Base-by-base conservation (phyloP, 2,113 vertebrate genomes). In the Strix uralensis region DNA sequence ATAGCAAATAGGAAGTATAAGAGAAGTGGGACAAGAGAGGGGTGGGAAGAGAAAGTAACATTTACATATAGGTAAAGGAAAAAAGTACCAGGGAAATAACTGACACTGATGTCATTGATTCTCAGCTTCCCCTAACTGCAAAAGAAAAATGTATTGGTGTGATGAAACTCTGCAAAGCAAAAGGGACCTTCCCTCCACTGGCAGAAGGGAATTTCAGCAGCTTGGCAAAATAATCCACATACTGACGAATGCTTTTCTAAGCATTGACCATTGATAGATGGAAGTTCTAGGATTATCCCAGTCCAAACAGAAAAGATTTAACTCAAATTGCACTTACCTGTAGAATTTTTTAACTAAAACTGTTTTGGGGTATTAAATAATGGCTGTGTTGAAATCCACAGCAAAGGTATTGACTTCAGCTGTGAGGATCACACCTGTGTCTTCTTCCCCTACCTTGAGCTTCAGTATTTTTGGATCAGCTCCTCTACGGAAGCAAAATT, bases 1-100 rank as follows among this genome's bases (percentile, higher is more conserved):
- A 23, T 38, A 81, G 49, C 17, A 95, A 82, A 67, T 87, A 67
- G 25, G 77, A 75, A 88, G n/a, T 36, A 20, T 3, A 80, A 71
- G 40, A 89, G 66, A 92, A 91, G 74, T 47, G 29, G 58, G 49
- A 90, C 2, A 17, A 78, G 77, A 93, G 77, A 44, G n/a, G 34
- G 18, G 18, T 86, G 78, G 54, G 85, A 94, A 91, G 49, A 88
- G 71, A 94, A 92, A 85, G 81, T 65, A 32, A 34, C 65, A 58
- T 90, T 93, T 88, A 63, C n/a, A 13, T 79, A n/a, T n/a, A 89
- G 59, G 63, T 86, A 65, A 58, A 87, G 81, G 71, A 42, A 86
- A 81, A 94, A 96, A 95, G 57, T 66, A 96, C 70, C 84, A 44
- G 75, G 94, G 94, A 95, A 97, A 93, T 88, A 71, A 78, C 79